A percentile compares a stretch with the other conserved stretches of the same genome.
These are phyloP conservation scores for Peromyscus leucopus DNA, from an alignment of 2,113 vertebrate species.

Conservation along the genomic window DNA sequence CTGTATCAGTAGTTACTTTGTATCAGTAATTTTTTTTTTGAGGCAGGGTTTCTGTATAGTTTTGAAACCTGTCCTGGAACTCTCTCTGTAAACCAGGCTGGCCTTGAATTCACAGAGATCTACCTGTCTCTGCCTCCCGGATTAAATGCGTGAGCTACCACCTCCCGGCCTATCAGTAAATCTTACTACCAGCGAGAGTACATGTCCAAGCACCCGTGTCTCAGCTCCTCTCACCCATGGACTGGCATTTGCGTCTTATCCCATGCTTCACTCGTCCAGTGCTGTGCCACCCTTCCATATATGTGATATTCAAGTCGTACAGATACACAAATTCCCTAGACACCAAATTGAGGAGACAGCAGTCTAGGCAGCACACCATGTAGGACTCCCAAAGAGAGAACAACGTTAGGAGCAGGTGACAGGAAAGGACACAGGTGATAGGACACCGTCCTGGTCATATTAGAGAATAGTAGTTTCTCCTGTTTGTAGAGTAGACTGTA, in stretches of 20 bases:
- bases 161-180: not conserved
- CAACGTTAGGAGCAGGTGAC: not conserved
- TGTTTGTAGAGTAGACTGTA: not conserved
- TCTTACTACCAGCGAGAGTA: not conserved
- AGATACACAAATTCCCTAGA: not conserved
- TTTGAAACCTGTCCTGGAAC: too few relatives aligned
- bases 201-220: not conserved
- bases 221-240: not conserved
- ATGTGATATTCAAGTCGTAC: not conserved
- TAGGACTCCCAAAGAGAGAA: too few relatives aligned
- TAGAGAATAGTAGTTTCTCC: not conserved
- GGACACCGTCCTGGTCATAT: not conserved
- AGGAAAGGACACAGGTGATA: not conserved
- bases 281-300: not conserved
- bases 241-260: not conserved
- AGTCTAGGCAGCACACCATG: rapidly evolving
- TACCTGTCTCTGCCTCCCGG: too few relatives aligned
- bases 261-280: not conserved
- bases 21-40: not conserved
- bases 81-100: too few relatives aligned
- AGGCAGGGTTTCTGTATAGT: not conserved
- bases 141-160: too few relatives aligned
- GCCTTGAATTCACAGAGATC: too few relatives aligned
- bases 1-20: not conserved
- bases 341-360: not conserved